Evolutionary conservation across 1,140 invertebrate species (phyloP).

Genomic region (Procambarus clarkii): DNA sequence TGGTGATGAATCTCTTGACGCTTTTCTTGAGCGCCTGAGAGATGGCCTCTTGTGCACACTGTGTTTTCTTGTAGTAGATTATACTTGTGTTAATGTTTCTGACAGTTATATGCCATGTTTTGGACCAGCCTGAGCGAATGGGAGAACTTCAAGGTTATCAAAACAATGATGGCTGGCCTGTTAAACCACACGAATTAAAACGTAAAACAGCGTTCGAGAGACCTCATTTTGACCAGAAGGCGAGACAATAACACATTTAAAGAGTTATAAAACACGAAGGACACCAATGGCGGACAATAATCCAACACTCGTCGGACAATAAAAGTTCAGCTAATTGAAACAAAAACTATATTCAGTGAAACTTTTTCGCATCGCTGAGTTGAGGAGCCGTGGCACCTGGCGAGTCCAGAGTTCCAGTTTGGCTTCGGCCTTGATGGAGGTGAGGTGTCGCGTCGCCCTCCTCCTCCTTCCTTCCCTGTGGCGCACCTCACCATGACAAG

Average conservation of each 20-base stretch:
- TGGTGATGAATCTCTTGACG: neutral
- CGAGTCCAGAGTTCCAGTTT: slow-evolving; percentile 11
- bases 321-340: neutral
- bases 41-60: no score
- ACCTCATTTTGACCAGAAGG: no score
- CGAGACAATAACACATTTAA: no score
- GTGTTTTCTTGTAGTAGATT: neutral
- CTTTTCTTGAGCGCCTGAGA: no score
- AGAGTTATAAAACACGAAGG: no score
- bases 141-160: neutral
- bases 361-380: neutral
- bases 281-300: no score
- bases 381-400: slow-evolving; percentile 14
- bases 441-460: neutral
- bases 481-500: neutral
- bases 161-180: neutral
- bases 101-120: neutral
- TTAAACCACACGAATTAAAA: no score
- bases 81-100: neutral
- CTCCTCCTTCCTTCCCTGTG: neutral
- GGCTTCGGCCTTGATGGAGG: slow-evolving; percentile 7
- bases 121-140: neutral
- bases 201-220: no score
- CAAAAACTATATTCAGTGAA: slow-evolving; percentile 3
- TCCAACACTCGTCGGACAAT: no score